Percentiles rank a stretch among this genome's conserved stretches.
These are phyloP conservation scores for Ormyrus pomaceus DNA, from an alignment of 2,888 invertebrate species.

Conservation along the genomic window DNA sequence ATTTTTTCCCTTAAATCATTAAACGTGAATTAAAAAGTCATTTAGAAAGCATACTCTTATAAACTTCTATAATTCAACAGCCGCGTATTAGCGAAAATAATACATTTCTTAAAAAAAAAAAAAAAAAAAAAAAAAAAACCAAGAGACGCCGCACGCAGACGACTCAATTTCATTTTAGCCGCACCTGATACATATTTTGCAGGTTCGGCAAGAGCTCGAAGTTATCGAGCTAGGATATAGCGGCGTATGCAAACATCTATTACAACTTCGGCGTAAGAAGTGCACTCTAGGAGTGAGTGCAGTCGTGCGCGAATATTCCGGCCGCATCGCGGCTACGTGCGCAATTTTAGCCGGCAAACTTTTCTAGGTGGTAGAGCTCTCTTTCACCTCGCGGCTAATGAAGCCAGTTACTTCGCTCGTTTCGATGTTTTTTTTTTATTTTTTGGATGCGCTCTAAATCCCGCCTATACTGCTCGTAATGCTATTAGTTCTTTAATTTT, in stretches of 20 bases:
- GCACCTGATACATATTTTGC: conserved; percentile 18
- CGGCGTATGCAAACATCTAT: conserved; percentile 21
- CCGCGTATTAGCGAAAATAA: too few relatives aligned
- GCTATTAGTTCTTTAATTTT: too few relatives aligned
- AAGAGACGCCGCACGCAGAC: background rate
- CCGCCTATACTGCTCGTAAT: too few relatives aligned
- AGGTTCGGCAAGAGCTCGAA: background rate
- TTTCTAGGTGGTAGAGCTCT: background rate
- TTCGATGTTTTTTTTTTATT: background rate
- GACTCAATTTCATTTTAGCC: background rate
- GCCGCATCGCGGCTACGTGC: background rate
- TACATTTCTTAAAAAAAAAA: too few relatives aligned
- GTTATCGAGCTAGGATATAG: background rate
- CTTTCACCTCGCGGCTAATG: background rate
- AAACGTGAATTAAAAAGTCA: too few relatives aligned
- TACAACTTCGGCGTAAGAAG: conserved; percentile 7
- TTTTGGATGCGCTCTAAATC: background rate
- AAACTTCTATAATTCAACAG: too few relatives aligned
- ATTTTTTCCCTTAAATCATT: too few relatives aligned
- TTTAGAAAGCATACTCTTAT: too few relatives aligned
- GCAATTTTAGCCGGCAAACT: conserved; percentile 12
- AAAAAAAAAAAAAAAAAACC: too few relatives aligned
- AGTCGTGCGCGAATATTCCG: background rate
- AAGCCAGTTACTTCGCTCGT: background rate
- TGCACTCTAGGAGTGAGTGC: background rate